phyloP scores from a whole-genome alignment of 2,113 vertebrate species.

The Hyaena hyaena region DNA sequence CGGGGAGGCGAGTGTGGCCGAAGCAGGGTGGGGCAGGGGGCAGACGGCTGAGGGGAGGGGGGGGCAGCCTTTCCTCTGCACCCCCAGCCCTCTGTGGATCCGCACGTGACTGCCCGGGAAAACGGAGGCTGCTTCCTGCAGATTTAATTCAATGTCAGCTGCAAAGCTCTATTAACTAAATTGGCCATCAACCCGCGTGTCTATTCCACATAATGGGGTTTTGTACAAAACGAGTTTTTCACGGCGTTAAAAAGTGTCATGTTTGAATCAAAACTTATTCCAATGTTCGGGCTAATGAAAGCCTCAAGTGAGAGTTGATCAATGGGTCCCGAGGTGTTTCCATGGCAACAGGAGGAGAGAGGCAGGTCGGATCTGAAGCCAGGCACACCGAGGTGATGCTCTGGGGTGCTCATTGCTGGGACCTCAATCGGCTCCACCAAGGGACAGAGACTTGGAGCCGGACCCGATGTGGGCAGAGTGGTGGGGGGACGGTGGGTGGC shows the following conservation, averaged over 20 bases:
- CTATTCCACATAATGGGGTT: conserved; percentile 82
- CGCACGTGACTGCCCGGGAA: conserved; percentile 40
- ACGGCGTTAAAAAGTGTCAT: conserved; percentile 83
- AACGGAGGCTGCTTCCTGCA: conserved; percentile 71
- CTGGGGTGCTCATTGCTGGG: neutral
- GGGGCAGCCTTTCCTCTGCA: neutral
- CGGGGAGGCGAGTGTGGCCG: neutral
- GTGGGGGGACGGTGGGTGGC: neutral
- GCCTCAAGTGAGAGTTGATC: conserved; percentile 84
- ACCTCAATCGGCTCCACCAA: too few relatives aligned
- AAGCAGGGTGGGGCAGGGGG: neutral
- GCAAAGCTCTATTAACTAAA: conserved; percentile 85
- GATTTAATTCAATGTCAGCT: conserved; percentile 79
- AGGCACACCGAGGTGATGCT: neutral
- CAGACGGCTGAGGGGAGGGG: too few relatives aligned
- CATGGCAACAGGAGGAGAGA: conserved; percentile 83
- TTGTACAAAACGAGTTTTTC: conserved; percentile 84
- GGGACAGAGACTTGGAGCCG: neutral
- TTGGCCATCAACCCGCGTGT: conserved; percentile 84
- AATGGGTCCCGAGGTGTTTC: conserved; percentile 82
- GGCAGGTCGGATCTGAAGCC: neutral
- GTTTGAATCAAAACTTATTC: conserved; percentile 89
- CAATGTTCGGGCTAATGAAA: conserved; percentile 84
- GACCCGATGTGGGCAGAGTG: fast-evolving
- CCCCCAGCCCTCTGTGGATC: neutral